phyloP scores from a whole-genome alignment of 2,888 invertebrate genomes.

The Saturnia japonica region DNA sequence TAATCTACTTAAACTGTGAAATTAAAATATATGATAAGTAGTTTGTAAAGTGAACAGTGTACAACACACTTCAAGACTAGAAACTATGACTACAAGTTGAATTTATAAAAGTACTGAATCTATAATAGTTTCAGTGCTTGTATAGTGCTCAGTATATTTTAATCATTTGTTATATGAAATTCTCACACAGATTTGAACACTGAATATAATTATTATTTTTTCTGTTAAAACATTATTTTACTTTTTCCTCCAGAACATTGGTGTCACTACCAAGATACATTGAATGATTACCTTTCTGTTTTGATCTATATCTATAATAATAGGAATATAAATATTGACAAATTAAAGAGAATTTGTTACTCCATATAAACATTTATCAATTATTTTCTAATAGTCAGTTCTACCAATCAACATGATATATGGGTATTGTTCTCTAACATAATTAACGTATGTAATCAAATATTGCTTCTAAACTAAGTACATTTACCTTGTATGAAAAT shows the following conservation, averaged over 20 bases:
- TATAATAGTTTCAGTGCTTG: neutral
- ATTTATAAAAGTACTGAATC: constrained; percentile 3
- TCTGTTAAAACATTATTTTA: neutral
- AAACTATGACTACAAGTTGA: constrained; percentile 32
- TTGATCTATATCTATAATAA: neutral
- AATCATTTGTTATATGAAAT: neutral
- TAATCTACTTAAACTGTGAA: neutral
- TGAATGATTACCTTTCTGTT: neutral
- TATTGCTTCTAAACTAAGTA: constrained; percentile 6
- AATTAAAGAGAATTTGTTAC: neutral
- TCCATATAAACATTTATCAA: neutral
- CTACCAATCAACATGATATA: constrained; percentile 19
- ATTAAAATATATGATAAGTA: neutral
- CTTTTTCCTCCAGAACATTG: neutral
- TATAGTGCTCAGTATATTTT: neutral
- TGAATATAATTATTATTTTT: neutral
- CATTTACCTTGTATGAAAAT: neutral
- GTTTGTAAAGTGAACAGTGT: neutral
- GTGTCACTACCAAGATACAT: neutral
- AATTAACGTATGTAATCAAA: neutral
- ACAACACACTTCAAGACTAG: constrained; percentile 30
- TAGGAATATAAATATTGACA: constrained; percentile 1
- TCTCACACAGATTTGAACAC: neutral
- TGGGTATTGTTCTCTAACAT: constrained; percentile 6
- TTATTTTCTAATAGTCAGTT: constrained; percentile 8